phyloP scores from a whole-genome alignment of 2,797 vertebrate species.

The Artibeus jamaicensis region DNA sequence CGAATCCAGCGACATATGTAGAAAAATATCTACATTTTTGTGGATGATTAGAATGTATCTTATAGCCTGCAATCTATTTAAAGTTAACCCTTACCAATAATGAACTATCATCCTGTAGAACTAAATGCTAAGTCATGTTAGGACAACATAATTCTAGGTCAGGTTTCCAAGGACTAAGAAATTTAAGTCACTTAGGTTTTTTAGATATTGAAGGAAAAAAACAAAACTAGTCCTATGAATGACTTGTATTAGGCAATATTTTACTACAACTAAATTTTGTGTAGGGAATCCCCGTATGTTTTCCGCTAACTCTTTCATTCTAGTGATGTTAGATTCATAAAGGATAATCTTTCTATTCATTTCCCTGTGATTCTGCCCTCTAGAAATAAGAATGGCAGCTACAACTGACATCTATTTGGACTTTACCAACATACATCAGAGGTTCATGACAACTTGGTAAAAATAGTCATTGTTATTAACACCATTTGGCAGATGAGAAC shows the following conservation, averaged over 20 bases:
- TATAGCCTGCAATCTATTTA: conserved; percentile 47
- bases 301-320: conserved; percentile 6
- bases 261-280: background rate
- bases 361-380: background rate
- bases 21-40: conserved; percentile 14
- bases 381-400: background rate
- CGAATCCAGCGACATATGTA: background rate
- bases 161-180: background rate
- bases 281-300: background rate
- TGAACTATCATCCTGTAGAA: background rate
- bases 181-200: conserved; percentile 4
- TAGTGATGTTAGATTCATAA: background rate
- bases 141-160: background rate
- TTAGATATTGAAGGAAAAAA: background rate
- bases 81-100: conserved; percentile 59
- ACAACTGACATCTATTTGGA: background rate
- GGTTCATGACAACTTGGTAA: background rate
- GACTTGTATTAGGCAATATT: background rate
- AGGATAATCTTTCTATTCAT: background rate
- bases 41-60: conserved; percentile 41
- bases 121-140: background rate
- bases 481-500: background rate
- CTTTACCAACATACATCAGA: background rate
- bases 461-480: background rate
- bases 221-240: background rate